Evolutionary conservation across 2,888 invertebrate species (phyloP).

Genomic region (Ochropleura plecta): DNA sequence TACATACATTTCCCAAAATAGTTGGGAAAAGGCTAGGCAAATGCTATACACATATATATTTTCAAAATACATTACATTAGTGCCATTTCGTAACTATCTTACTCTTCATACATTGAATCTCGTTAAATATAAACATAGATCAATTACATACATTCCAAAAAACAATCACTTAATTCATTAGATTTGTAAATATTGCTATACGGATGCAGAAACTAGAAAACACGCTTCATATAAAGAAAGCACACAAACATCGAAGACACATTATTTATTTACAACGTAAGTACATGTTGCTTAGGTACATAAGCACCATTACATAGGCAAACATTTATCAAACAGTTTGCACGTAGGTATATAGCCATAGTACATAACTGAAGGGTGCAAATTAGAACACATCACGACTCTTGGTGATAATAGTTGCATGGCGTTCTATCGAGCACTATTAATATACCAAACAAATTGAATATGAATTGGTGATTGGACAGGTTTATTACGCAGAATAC

Average conservation of each 20-base stretch:
- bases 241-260: conserved; percentile 9
- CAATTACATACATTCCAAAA: not conserved
- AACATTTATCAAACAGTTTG: conserved; percentile 52
- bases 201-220: not conserved
- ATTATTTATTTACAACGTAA: conserved; percentile 35
- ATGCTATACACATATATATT: no score
- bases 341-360: conserved; percentile 18
- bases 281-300: conserved; percentile 16
- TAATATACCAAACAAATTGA: conserved; percentile 31
- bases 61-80: no score
- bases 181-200: not conserved
- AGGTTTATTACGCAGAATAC: conserved; percentile 1
- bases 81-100: no score
- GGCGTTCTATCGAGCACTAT: conserved; percentile 51
- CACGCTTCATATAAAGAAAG: conserved; percentile 28
- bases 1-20: no score
- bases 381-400: conserved; percentile 86
- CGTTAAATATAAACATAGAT: not conserved
- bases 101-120: no score
- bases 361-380: conserved; percentile 65
- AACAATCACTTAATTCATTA: not conserved
- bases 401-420: conserved; percentile 77
- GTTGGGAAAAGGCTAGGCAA: no score
- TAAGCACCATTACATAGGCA: conserved; percentile 47
- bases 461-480: conserved; percentile 16